A percentile compares a stretch with the other conserved stretches of the same genome.
Evolutionary conservation across 2,113 vertebrate species (phyloP).

Genomic region (Solea solea): DNA sequence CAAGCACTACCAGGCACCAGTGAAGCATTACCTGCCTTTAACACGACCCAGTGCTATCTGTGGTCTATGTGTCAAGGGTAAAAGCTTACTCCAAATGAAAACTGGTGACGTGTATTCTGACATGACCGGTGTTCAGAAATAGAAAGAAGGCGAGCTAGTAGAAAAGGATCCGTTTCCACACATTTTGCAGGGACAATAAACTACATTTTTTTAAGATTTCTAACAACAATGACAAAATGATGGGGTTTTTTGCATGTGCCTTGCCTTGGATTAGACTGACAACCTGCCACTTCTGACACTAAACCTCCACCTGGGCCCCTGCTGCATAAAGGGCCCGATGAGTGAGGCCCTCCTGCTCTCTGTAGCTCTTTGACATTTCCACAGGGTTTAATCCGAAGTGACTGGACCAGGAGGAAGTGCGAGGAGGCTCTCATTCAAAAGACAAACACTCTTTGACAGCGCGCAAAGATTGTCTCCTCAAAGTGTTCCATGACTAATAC

Average conservation of each 20-base stretch:
- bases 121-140: no score
- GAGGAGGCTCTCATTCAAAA: slow-evolving; percentile 62
- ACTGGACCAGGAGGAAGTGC: slow-evolving; percentile 57
- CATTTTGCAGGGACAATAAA: no score
- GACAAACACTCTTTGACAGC: slow-evolving; percentile 67
- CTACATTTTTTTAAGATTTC: no score
- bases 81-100: neutral
- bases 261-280: slow-evolving; percentile 39
- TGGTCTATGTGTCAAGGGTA: slow-evolving; percentile 4
- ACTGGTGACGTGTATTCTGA: no score
- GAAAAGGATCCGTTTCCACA: no score
- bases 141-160: no score
- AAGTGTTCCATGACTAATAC: slow-evolving; percentile 58
- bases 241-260: slow-evolving; percentile 12
- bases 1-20: slow-evolving; percentile 58
- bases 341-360: slow-evolving; percentile 60
- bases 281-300: slow-evolving; percentile 60
- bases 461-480: slow-evolving; percentile 51
- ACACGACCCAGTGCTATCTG: slow-evolving; percentile 26
- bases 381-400: slow-evolving; percentile 59
- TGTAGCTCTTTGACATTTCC: slow-evolving; percentile 42
- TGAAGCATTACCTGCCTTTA: slow-evolving; percentile 23
- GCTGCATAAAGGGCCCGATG: slow-evolving; percentile 49
- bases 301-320: slow-evolving; percentile 40
- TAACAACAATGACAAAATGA: no score